Conservation (phyloP, 2,797 vertebrate genomes). For the Amblyraja radiata region DNA sequence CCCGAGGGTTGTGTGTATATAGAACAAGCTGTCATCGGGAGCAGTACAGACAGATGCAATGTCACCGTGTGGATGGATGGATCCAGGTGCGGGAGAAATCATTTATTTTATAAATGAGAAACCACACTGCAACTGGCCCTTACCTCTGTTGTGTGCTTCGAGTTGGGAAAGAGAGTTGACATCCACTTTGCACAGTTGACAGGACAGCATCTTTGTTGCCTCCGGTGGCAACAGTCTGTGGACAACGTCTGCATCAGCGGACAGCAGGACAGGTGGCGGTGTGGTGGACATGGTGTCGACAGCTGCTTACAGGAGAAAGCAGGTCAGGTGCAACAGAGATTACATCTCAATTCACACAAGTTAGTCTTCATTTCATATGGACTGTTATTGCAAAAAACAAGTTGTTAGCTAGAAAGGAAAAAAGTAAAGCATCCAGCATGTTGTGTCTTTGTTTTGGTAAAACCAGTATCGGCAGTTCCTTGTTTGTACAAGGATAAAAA, state of each 20-base stretch:
- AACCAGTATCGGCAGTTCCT: no score
- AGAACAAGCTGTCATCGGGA: not conserved
- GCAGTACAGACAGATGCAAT: not conserved
- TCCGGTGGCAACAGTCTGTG: not conserved
- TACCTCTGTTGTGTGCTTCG: not conserved
- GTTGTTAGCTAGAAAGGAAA: not conserved
- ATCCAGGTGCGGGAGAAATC: not conserved
- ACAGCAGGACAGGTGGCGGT: no score
- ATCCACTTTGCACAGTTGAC: not conserved
- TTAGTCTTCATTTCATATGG: not conserved
- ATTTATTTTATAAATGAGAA: not conserved
- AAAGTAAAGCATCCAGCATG: no score
- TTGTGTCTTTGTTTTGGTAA: no score
- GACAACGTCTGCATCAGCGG: not conserved
- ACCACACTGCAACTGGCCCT: not conserved
- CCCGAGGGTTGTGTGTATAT: no score
- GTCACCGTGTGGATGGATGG: no score
- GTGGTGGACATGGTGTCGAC: not conserved
- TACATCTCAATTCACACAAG: not conserved
- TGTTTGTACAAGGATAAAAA: no score
- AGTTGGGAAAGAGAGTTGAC: conserved; percentile 1
- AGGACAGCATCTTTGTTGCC: not conserved
- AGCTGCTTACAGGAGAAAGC: not conserved
- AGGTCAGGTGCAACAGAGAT: not conserved
- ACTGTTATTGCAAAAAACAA: not conserved